These are phyloP conservation scores for Heliocidaris tuberculata DNA, from an alignment of 35 echinoderm and acorn worm species.

Conservation along the genomic window DNA sequence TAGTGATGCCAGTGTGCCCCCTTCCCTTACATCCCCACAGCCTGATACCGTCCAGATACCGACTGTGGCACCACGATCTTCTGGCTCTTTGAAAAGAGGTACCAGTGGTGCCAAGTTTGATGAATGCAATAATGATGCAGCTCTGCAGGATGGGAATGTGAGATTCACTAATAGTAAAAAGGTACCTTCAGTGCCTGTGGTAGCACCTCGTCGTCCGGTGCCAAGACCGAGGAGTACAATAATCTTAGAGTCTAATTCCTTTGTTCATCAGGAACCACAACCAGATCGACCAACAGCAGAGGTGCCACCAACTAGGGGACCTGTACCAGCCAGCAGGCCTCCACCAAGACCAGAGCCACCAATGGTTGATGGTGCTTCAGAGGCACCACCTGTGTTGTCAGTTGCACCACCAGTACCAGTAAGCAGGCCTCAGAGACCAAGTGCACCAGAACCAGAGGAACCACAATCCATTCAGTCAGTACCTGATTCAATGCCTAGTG, in stretches of 20 bases:
- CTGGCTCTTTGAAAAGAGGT: neutral
- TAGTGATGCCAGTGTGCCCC: neutral
- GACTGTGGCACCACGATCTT: neutral
- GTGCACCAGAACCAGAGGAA: neutral
- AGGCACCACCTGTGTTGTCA: conserved; percentile 3
- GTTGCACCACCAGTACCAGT: conserved; percentile 39
- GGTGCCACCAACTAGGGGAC: conserved; percentile 26
- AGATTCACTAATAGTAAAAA: neutral
- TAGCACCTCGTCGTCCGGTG: conserved; percentile 6
- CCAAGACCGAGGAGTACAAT: conserved; percentile 29
- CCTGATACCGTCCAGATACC: neutral
- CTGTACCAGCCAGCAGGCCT: conserved; percentile 20
- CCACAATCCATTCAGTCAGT: neutral
- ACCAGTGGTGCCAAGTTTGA: neutral
- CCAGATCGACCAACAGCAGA: conserved; percentile 22
- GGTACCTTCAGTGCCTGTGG: neutral
- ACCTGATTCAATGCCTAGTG: conserved; percentile 20
- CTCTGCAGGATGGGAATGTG: neutral
- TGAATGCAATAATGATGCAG: conserved; percentile 41
- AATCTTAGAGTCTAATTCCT: conserved; percentile 30
- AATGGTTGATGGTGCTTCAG: neutral
- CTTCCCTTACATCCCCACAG: neutral
- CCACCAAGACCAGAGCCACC: conserved; percentile 29
- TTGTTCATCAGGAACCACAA: conserved; percentile 33
- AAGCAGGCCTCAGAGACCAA: conserved; percentile 24